A percentile compares a stretch with the other conserved stretches of the same genome.
Evolutionary conservation across 1,140 invertebrate species (phyloP).

Genomic region (Scaptomyza montana): DNA sequence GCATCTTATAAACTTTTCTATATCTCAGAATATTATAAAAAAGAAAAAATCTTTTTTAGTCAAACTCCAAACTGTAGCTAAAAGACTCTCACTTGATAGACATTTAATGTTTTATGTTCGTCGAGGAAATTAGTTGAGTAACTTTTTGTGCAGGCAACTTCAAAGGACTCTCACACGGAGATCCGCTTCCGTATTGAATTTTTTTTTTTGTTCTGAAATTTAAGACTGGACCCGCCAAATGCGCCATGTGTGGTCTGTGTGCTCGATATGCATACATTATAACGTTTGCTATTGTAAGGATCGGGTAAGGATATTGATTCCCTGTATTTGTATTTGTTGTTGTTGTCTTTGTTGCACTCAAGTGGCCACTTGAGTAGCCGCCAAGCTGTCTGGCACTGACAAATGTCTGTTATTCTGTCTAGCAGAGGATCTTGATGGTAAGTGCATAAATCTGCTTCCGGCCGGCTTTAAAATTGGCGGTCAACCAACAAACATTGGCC

Average conservation of each 20-base stretch:
- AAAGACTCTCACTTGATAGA: background rate
- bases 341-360: conserved; percentile 4
- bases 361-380: conserved; percentile 72
- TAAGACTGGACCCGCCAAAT: conserved; percentile 6
- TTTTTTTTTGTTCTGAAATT: conserved; percentile 7
- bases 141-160: conserved; percentile 17
- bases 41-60: no score
- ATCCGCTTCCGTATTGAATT: conserved; percentile 39
- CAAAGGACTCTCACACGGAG: conserved; percentile 30
- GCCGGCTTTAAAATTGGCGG: conserved; percentile 55
- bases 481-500: conserved; percentile 67
- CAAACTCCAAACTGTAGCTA: background rate
- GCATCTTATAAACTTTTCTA: no score
- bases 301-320: conserved; percentile 3
- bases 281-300: background rate
- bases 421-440: no score
- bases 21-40: no score
- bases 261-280: no score
- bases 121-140: background rate
- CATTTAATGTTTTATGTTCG: background rate
- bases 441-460: conserved; percentile 46
- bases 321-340: conserved; percentile 53
- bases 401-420: conserved; percentile 25
- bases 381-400: conserved; percentile 65
- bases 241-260: conserved; percentile 36